These are phyloP conservation scores for Molorchus minor DNA, from an alignment of 2,888 invertebrate genomes.

Conservation along the genomic window DNA sequence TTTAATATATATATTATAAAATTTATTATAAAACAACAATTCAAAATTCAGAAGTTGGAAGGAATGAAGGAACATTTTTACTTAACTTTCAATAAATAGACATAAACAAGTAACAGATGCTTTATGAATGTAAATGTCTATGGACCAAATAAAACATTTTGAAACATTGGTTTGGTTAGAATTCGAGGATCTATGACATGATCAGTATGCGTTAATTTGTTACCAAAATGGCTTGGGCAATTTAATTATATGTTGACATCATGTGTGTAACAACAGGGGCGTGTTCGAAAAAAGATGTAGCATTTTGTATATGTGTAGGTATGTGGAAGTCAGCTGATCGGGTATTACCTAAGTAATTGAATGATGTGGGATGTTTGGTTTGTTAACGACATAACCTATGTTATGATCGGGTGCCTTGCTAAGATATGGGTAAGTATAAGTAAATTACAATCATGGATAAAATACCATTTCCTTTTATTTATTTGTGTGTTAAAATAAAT, in stretches of 20 bases:
- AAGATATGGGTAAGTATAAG: too few species aligned
- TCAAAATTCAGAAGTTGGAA: background rate
- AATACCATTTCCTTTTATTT: too few species aligned
- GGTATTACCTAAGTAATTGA: too few species aligned
- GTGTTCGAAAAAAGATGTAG: too few species aligned
- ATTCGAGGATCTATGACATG: slow-evolving; percentile 1
- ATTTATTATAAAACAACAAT: slow-evolving; percentile 1
- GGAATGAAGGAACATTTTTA: slow-evolving; percentile 4
- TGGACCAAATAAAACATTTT: background rate
- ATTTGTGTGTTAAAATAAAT: too few species aligned
- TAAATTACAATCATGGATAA: too few species aligned
- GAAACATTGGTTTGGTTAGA: slow-evolving; percentile 3
- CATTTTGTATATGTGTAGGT: too few species aligned
- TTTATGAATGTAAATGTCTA: slow-evolving; percentile 5
- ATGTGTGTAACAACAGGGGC: background rate
- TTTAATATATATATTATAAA: too few species aligned
- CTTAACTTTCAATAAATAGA: slow-evolving; percentile 2
- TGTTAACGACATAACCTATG: too few species aligned
- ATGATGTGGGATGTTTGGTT: too few species aligned
- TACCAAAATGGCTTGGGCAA: background rate
- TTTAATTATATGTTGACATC: slow-evolving; percentile 4
- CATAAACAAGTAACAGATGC: background rate
- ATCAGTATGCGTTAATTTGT: background rate
- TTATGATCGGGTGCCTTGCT: too few species aligned
- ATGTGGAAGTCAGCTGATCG: too few species aligned